Conservation (phyloP, 1,140 invertebrate species). For the Lamellibrachia luymesi region DNA sequence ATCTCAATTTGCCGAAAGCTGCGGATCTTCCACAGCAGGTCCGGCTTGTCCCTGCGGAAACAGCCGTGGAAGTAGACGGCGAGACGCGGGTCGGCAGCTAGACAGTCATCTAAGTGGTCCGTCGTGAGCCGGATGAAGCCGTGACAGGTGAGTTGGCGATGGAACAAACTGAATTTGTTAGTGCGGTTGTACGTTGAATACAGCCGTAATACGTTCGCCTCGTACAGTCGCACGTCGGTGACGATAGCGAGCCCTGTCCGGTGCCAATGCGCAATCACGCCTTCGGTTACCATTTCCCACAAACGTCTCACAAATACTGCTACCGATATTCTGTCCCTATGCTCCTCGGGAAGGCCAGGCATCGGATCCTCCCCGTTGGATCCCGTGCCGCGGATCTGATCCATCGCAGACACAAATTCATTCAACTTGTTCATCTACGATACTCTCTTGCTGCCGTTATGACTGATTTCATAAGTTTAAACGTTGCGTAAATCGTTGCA, state of each 20-base stretch:
- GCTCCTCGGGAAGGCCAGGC: background rate
- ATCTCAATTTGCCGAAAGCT: background rate
- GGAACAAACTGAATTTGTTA: background rate
- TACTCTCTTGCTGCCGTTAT: background rate
- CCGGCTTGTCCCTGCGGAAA: background rate
- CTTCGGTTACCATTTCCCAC: background rate
- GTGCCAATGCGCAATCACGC: background rate
- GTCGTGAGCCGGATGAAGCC: background rate
- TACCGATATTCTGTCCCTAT: background rate
- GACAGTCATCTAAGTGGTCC: background rate
- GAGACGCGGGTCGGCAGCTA: background rate
- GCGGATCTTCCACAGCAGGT: background rate
- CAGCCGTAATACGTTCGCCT: background rate
- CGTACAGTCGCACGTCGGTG: background rate
- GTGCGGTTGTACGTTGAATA: background rate
- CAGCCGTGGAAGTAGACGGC: background rate
- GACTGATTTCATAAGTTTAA: background rate
- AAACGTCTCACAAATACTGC: background rate
- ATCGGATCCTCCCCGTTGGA: background rate
- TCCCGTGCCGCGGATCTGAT: background rate
- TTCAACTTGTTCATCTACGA: background rate
- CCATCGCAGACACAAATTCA: background rate
- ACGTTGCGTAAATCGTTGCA: background rate
- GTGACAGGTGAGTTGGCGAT: background rate
- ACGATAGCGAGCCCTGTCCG: background rate